A percentile compares a stretch with the other conserved stretches of the same genome.
These are phyloP conservation scores for Congeria kusceri DNA, from an alignment of 2,888 invertebrate species.

Conservation along the genomic window DNA sequence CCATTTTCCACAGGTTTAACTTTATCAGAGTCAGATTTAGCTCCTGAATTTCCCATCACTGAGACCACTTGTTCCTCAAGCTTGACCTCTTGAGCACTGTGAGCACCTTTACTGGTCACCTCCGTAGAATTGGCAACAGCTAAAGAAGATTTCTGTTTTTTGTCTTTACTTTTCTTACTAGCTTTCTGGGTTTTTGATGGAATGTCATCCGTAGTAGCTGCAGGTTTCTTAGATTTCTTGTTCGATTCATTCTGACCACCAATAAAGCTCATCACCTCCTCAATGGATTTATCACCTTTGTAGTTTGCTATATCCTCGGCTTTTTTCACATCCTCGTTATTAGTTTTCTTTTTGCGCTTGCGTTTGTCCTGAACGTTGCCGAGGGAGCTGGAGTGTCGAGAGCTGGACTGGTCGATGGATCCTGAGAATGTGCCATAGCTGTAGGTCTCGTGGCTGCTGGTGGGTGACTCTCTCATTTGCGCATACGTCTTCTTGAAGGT, in stretches of 20 bases:
- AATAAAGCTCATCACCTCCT: slow-evolving; percentile 75
- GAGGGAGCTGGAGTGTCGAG: slow-evolving; percentile 18
- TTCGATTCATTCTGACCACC: slow-evolving; percentile 69
- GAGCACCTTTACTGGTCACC: slow-evolving; percentile 41
- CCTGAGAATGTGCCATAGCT: slow-evolving; percentile 41
- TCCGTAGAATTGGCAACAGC: slow-evolving; percentile 48
- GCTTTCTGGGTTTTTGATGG: slow-evolving; percentile 63
- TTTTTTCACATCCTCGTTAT: slow-evolving; percentile 52
- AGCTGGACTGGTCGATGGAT: slow-evolving; percentile 11
- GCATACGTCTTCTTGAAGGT: slow-evolving; percentile 55
- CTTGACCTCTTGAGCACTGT: slow-evolving; percentile 42
- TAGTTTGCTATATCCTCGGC: slow-evolving; percentile 74
- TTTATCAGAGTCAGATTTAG: slow-evolving; percentile 55
- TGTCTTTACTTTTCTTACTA: slow-evolving; percentile 71
- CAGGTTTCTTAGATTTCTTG: slow-evolving; percentile 63
- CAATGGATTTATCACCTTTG: slow-evolving; percentile 70
- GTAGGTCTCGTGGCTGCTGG: slow-evolving; percentile 15
- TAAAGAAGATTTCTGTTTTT: slow-evolving; percentile 65
- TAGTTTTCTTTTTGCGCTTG: slow-evolving; percentile 58
- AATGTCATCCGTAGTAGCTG: slow-evolving; percentile 59
- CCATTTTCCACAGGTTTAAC: slow-evolving; percentile 56
- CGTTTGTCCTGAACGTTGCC: slow-evolving; percentile 45
- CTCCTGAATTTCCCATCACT: slow-evolving; percentile 71
- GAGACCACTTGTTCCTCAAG: slow-evolving; percentile 24
- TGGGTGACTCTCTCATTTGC: slow-evolving; percentile 76